Conservation (phyloP, 1,140 invertebrate genomes). For the Apocrypta bakeri region DNA sequence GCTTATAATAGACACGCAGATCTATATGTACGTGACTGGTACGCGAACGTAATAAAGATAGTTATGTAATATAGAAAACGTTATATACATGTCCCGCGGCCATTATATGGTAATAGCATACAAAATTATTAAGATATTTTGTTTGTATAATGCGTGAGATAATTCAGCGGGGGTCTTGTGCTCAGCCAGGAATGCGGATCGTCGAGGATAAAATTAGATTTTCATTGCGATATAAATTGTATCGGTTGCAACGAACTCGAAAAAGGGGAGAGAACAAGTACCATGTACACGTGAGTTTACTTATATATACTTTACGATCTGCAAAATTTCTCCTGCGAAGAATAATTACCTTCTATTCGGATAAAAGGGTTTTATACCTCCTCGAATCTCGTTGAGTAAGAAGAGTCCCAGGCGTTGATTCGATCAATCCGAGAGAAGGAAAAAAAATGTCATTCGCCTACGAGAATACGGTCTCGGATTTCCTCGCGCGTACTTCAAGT, state of each 20-base stretch:
- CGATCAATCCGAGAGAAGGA: not conserved
- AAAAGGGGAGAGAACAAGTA: not conserved
- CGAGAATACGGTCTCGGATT: slow-evolving; percentile 8
- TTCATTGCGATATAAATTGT: not conserved
- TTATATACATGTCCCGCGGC: not conserved
- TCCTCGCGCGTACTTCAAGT: not conserved
- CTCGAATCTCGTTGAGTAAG: not conserved
- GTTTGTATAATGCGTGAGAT: not conserved
- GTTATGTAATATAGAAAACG: slow-evolving; percentile 14
- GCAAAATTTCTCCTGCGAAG: not conserved
- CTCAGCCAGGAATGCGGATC: not conserved
- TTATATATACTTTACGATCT: not conserved
- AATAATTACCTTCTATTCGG: no score
- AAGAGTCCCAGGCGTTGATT: not conserved
- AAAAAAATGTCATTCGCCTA: not conserved
- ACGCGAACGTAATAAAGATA: not conserved
- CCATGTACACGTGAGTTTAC: not conserved
- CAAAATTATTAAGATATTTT: slow-evolving; percentile 19
- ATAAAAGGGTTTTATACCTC: not conserved
- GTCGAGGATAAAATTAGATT: not conserved
- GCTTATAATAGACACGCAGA: no score
- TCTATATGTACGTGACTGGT: not conserved
- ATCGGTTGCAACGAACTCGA: no score
- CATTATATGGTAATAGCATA: slow-evolving; percentile 8
- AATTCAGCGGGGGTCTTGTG: not conserved